Evolutionary conservation across 1,140 invertebrate genomes (phyloP), one percentile per base, ranked within the genome.

Genomic region (Hesperophylax magnus): DNA sequence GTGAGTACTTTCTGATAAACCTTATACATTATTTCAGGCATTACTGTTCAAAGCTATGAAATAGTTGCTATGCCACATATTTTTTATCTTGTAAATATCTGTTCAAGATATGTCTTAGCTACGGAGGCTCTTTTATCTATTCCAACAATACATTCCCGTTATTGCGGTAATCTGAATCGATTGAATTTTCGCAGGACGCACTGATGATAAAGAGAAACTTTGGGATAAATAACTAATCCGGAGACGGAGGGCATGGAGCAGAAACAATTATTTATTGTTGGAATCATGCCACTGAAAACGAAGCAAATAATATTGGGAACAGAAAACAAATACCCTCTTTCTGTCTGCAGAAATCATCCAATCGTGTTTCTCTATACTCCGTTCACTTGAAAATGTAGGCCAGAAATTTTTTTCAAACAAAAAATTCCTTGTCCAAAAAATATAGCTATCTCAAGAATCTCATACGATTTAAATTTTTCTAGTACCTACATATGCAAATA

Each of bases 211-310:
- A 47, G 39, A 47, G 39, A 47, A 47, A 47, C 58, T 22, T 14
- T 61, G 18, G 24, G 24, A 61, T 61, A 61, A 61, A 61, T 61
- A 22, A 61, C 58, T n/a, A n/a, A n/a, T 61, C 24, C 15, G 9
- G 27, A 17, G 63, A 65, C 63, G n/a, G 22, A 34, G 63, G 24
- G 63, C 27, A 65, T 27, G 27, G 27, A 65, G 27, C 63, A 65
- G 27, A 65, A 65, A 65, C 63, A 65, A 65, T 47, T 47, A 47
- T 65, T 65, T 65, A 65, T 65, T 65, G 63, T 31, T 27, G 27
- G 63, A 65, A 65, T 65, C 17, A 65, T 31, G 22, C 22, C 27
- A 31, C 17, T 17, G 22, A 27, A 65, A 65, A 65, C 63, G 39
- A 65, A 65, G 63, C 22, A 24, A 65, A 65, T 65, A 65, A 65